Percentiles rank a stretch among this genome's conserved stretches.
phyloP scores from a whole-genome alignment of 1,140 invertebrate genomes.

The Drosophila bipectinata region DNA sequence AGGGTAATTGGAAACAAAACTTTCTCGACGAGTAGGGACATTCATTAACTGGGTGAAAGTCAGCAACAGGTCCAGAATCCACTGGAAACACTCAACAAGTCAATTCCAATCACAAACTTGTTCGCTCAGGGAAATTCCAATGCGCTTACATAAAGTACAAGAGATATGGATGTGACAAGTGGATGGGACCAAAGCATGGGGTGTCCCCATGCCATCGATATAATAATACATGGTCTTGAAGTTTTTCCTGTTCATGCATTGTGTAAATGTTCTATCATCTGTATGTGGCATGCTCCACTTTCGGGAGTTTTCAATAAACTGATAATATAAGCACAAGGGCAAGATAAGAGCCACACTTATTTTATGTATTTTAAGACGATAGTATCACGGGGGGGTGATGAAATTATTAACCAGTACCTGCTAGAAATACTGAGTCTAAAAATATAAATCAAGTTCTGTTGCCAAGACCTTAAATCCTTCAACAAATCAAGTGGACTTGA shows the following conservation, averaged over 20 bases:
- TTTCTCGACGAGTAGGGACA: conserved; percentile 29
- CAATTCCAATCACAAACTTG: conserved; percentile 18
- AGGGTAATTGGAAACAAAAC: conserved; percentile 14
- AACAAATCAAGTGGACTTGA: neutral
- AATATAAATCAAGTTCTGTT: neutral
- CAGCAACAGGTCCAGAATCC: conserved; percentile 37
- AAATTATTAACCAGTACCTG: neutral
- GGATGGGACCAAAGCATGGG: conserved; percentile 25
- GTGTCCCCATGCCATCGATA: conserved; percentile 4
- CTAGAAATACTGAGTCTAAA: neutral
- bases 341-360: conserved; percentile 8
- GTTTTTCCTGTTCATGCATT: conserved; percentile 20
- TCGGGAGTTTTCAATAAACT: conserved; percentile 8
- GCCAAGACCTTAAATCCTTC: neutral
- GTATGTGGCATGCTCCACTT: conserved; percentile 10
- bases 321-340: conserved; percentile 18
- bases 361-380: conserved; percentile 13
- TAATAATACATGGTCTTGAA: neutral
- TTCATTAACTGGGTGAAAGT: conserved; percentile 26
- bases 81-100: conserved; percentile 23
- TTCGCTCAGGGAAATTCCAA: conserved; percentile 17
- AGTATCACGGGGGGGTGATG: conserved; percentile 11
- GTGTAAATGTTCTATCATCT: conserved; percentile 40
- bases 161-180: conserved; percentile 41
- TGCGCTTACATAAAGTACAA: conserved; percentile 30